Base-by-base conservation (phyloP, 2,888 invertebrate genomes). In the Liopterus haemorrhoidalis region DNA sequence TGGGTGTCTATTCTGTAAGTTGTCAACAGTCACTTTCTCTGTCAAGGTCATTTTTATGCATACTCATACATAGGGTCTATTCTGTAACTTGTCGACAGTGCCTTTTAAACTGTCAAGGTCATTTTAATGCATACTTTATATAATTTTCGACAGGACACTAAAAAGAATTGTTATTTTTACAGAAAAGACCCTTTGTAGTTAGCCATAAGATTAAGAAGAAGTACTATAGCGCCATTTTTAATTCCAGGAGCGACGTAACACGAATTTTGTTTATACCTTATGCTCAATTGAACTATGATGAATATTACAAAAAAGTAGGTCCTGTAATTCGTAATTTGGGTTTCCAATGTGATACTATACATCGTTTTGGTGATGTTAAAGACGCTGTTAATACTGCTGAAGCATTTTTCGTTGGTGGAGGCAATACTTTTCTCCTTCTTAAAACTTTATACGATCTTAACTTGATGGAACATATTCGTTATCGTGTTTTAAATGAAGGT, bases 381-480 rank as follows among this genome's bases (percentile, higher is more conserved):
- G 62, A 69, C 41, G 80, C 81, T 14, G 67, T 85, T 1, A 65
- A 70, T 37, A 63, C 69, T 15, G 79, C 84, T 0, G 71, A 84
- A 66, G 82, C 82, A 19, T 76, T 88, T 54, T 87, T 83, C 64
- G 67, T 88, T 22, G 88, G 87, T 5, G 88, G 88, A 35, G 88
- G 88, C 31, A 89, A 89, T 61, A 86, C 87, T 15, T 89, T 88
- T 64, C 70, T 79, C 12, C 70, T 89, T 14, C 63, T 88, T 16
- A 82, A 82, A 62, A 70, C 73, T 1, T 65, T 88, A 4, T 85
- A 86, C 61, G 81, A 85, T 18, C 67, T 78, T 25, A 68, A 81
- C 43, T 66, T 88, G 28, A 65, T 88, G 2, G 70, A 76, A 20
- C 57, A 74, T 2, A 84, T 89, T 50, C 71, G 73, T 38, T 70